A percentile compares a stretch with the other conserved stretches of the same genome.
phyloP scores from a whole-genome alignment of 2,113 vertebrate species.

The Spizaetus ornatus region DNA sequence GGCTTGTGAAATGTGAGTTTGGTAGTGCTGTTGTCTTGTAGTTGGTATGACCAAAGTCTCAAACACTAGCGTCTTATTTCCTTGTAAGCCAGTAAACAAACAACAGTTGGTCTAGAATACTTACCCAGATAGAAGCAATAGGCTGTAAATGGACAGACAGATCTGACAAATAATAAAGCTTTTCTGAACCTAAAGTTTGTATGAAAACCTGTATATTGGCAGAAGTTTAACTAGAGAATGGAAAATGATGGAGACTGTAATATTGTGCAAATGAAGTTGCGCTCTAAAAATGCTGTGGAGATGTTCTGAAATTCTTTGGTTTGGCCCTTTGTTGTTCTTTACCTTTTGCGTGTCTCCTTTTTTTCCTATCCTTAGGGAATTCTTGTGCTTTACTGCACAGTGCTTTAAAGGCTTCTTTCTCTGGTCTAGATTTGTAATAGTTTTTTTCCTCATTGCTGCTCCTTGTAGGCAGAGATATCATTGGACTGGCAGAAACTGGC shows the following conservation, averaged over 20 bases:
- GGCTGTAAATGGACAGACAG: neutral
- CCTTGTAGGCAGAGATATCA: constrained; percentile 84
- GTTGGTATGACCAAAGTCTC: neutral
- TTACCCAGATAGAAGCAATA: neutral
- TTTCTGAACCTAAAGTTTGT: neutral
- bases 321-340: neutral
- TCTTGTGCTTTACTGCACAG: neutral
- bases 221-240: neutral
- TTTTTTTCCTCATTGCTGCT: neutral
- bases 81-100: neutral
- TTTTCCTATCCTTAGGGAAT: neutral
- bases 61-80: neutral
- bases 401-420: neutral
- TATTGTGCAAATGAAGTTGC: neutral
- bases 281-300: neutral
- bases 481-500: constrained; percentile 95
- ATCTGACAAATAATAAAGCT: neutral
- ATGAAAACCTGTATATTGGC: neutral
- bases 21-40: neutral
- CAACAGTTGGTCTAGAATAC: neutral
- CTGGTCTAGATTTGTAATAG: neutral
- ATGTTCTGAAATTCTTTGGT: neutral
- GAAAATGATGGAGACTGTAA: neutral
- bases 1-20: neutral
- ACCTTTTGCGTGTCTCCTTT: neutral